Base-by-base conservation (phyloP, 2,888 invertebrate genomes). In the Andrena haemorrhoa region DNA sequence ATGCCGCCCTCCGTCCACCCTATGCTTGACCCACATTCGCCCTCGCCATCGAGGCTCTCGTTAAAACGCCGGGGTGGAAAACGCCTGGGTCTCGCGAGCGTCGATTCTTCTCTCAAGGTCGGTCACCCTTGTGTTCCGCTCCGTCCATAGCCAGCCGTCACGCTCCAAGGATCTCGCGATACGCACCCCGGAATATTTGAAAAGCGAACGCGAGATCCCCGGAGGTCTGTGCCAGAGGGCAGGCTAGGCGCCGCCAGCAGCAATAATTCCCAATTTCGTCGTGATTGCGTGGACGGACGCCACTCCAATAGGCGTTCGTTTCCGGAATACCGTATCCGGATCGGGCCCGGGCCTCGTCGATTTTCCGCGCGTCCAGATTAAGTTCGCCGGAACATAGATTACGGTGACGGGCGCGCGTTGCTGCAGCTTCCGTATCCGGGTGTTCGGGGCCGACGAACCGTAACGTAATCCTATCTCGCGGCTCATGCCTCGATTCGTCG, bases 351-450 rank as follows among this genome's bases (percentile, higher is more conserved):
- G 41, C 53, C 75, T 26, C 73, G 72, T 76, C 83, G 66, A 83
- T 83, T 83, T 83, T 83, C 83, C 78, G 29, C 70, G 79, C 64
- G 66, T 53, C 58, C 72, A 73, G 84, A 84, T 84, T 81, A 80
- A 84, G 84, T 84, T 77, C 72, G 71, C 23, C 70, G 77, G 84
- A 63, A 76, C 85, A 85, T 85, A 84, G 84, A 85, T 85, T 85
- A 85, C 72, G 64, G 70, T 76, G 75, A 75, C 69, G 74, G 63
- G 53, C 53, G 35, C 35, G 31, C 64, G 71, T 64, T 51, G 77
- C 58, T 61, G 76, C 29, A 74, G 84, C 74, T 83, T 85, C 79
- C 84, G 78, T n/a, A 56, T 81, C 75, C 81, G 73, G 74, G 58
- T 82, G 85, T 76, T 81, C 74, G 75, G 26, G 64, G 75, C 78